These are phyloP conservation scores for Saturnia japonica DNA, from an alignment of 2,888 invertebrate genomes.

Conservation along the genomic window DNA sequence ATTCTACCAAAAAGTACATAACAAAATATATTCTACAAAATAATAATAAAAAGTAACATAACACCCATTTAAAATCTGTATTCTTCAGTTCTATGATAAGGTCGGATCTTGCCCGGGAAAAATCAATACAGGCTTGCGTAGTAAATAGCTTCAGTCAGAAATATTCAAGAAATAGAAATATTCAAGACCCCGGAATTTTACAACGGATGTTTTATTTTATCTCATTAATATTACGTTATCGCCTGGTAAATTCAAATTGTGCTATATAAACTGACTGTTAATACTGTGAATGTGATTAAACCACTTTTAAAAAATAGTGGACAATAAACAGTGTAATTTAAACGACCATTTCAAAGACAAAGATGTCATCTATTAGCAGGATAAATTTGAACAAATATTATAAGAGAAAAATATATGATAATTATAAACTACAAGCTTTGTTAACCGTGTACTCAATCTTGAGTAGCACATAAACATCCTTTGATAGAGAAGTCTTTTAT, in stretches of 20 bases:
- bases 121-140: conserved; percentile 11
- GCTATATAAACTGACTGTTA: background rate
- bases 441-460: background rate
- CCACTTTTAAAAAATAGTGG: background rate
- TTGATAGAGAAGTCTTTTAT: background rate
- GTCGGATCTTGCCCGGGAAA: background rate
- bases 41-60: background rate
- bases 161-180: background rate
- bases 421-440: background rate
- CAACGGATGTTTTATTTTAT: background rate
- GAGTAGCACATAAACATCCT: background rate
- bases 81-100: background rate
- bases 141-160: background rate
- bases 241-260: background rate
- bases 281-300: background rate
- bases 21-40: conserved; percentile 1
- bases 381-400: background rate
- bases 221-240: background rate
- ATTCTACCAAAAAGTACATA: background rate
- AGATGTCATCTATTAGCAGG: background rate
- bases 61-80: background rate
- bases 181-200: background rate
- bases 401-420: background rate
- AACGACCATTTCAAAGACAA: background rate
- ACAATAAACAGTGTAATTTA: background rate